Evolutionary conservation across 2,888 invertebrate species (phyloP).

Genomic region (Ferrisia virgata): DNA sequence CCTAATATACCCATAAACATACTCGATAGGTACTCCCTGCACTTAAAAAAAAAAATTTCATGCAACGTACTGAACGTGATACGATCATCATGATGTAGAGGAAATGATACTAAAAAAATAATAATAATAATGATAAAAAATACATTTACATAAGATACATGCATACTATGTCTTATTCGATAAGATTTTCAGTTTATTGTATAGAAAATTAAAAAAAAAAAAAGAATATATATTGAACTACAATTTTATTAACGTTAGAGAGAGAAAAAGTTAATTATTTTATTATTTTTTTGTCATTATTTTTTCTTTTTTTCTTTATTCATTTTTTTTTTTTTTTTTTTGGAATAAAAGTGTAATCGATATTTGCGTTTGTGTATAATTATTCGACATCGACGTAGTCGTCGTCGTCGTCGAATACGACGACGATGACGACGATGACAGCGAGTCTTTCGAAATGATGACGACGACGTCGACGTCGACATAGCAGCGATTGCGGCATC

Average conservation of each 20-base stretch:
- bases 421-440: not conserved
- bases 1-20: not conserved
- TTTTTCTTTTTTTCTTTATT: not conserved
- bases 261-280: not conserved
- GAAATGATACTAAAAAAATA: not conserved
- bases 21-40: not conserved
- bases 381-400: not conserved
- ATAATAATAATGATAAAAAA: not conserved
- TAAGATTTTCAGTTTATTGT: conserved; percentile 16
- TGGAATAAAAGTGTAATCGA: conserved; percentile 13
- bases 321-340: not conserved
- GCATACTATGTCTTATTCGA: not conserved
- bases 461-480: not conserved
- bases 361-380: conserved; percentile 15
- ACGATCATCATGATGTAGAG: not conserved
- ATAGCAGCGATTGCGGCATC: not conserved
- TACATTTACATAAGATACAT: not conserved
- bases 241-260: conserved; percentile 29
- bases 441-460: not conserved
- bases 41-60: not conserved
- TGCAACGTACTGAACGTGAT: not conserved
- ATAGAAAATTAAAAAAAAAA: conserved; percentile 15
- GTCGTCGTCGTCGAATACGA: not conserved
- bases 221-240: not conserved
- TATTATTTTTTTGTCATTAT: too few relatives aligned